phyloP scores from a whole-genome alignment of 2,888 invertebrate species.

The Tyria jacobaeae region DNA sequence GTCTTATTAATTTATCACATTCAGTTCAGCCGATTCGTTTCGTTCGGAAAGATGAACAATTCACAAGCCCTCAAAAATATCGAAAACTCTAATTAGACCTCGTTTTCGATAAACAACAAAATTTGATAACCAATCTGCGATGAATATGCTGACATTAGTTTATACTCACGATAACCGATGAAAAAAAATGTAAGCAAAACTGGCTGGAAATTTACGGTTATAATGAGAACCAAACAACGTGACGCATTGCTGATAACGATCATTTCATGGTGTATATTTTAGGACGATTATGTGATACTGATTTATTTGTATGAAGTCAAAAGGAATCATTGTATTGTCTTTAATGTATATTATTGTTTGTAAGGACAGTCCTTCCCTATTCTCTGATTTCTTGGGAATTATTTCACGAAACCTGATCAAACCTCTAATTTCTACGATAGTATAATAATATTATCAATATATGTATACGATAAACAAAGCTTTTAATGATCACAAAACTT shows the following conservation, averaged over 20 bases:
- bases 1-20: too few species aligned
- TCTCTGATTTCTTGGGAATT: too few species aligned
- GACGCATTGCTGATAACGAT: constrained; percentile 14
- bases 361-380: too few species aligned
- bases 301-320: background rate
- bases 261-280: background rate
- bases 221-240: constrained; percentile 18
- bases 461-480: too few species aligned
- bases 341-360: too few species aligned
- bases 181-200: constrained; percentile 28
- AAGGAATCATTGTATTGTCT: background rate
- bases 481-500: too few species aligned
- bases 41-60: background rate
- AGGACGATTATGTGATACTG: background rate
- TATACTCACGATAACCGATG: constrained; percentile 21
- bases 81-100: background rate
- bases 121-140: background rate
- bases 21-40: too few species aligned
- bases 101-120: background rate
- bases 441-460: too few species aligned
- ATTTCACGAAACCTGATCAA: too few species aligned
- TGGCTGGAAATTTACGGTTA: constrained; percentile 20
- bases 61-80: background rate
- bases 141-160: constrained; percentile 5
- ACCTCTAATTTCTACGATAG: too few species aligned